Conservation (phyloP, 2,797 vertebrate genomes). For the Kryptopterus vitreolus region DNA sequence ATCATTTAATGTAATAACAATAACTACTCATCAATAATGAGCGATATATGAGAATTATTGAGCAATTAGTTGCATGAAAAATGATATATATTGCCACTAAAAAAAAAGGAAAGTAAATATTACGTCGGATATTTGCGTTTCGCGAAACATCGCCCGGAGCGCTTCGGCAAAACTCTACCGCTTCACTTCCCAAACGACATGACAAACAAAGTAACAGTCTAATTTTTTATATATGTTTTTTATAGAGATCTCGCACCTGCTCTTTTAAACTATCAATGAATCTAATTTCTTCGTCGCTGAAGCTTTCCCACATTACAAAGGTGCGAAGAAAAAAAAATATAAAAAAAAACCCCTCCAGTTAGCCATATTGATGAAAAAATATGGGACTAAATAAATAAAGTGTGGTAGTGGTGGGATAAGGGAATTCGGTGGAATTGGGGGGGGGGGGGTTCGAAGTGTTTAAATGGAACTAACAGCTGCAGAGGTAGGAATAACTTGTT, state of each 20-base stretch:
- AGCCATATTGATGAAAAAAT: conserved; percentile 39
- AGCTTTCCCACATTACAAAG: conserved; percentile 27
- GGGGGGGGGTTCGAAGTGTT: conserved; percentile 64
- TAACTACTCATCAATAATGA: too few species aligned
- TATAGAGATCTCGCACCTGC: conserved; percentile 44
- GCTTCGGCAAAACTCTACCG: conserved; percentile 5
- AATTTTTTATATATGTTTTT: too few species aligned
- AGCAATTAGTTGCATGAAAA: too few species aligned
- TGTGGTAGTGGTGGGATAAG: background rate
- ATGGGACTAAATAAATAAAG: conserved; percentile 40
- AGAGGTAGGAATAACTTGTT: conserved; percentile 78
- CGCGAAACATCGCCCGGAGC: background rate
- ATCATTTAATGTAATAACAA: too few species aligned
- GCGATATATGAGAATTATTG: too few species aligned
- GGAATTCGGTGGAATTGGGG: background rate
- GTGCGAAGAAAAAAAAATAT: conserved; percentile 15
- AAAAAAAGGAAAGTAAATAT: too few species aligned
- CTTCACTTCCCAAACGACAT: conserved; percentile 8
- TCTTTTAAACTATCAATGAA: conserved; percentile 51
- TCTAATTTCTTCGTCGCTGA: conserved; percentile 42
- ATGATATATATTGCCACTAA: too few species aligned
- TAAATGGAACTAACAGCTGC: conserved; percentile 77
- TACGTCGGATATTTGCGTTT: too few species aligned
- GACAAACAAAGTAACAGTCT: conserved; percentile 43
- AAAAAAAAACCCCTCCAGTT: conserved; percentile 27